Evolutionary conservation across 2,797 vertebrate species (phyloP).

Genomic region (Macropus fuliginosus): DNA sequence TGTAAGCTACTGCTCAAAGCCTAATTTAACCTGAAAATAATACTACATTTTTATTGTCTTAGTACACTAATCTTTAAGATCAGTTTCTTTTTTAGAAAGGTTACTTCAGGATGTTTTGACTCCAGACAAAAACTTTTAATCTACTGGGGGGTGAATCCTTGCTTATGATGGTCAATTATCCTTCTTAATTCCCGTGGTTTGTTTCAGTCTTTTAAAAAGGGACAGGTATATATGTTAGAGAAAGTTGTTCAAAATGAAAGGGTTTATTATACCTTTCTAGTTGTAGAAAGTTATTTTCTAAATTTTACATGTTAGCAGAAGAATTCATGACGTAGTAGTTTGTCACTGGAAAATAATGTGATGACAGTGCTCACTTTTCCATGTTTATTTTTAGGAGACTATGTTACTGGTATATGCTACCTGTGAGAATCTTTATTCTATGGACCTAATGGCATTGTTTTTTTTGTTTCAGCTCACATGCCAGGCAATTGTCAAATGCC

Average conservation of each 20-base stretch:
- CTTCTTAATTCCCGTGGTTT: conserved; percentile 51
- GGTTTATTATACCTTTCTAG: background rate
- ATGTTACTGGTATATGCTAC: conserved; percentile 40
- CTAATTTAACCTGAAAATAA: conserved; percentile 54
- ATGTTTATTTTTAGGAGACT: conserved; percentile 69
- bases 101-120: conserved; percentile 30
- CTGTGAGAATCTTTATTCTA: conserved; percentile 61
- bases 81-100: conserved; percentile 27
- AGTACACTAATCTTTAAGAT: conserved; percentile 50
- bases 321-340: conserved; percentile 58
- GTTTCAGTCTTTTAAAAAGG: conserved; percentile 46
- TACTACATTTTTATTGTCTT: conserved; percentile 58
- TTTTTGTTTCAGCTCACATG: conserved; percentile 42
- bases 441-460: conserved; percentile 48
- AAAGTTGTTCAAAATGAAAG: conserved; percentile 46
- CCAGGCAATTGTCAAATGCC: background rate
- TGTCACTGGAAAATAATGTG: conserved; percentile 17
- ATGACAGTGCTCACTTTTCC: conserved; percentile 57
- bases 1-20: conserved; percentile 43
- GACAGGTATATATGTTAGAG: background rate
- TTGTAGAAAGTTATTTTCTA: conserved; percentile 33
- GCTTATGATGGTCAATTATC: conserved; percentile 37
- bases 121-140: conserved; percentile 35
- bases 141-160: conserved; percentile 28
- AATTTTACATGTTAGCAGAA: conserved; percentile 53